A percentile compares a stretch with the other conserved stretches of the same genome.
Conservation (phyloP, 2,797 vertebrate species). For the Allobates femoralis region DNA sequence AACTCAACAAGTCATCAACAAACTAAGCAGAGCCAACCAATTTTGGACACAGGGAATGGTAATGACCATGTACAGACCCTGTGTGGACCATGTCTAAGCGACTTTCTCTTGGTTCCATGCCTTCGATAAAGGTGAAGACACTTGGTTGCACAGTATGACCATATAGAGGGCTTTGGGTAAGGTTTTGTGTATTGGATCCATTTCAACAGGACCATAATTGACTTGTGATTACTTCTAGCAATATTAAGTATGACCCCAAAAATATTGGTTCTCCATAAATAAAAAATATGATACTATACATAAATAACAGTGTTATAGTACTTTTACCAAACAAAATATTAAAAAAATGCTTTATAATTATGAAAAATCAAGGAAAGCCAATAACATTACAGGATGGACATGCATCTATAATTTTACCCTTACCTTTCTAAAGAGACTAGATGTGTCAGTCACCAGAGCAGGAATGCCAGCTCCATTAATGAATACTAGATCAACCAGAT, state of each 20-base stretch:
- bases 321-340: background rate
- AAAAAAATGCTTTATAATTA: background rate
- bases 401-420: slow-evolving; percentile 1
- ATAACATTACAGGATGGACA: background rate
- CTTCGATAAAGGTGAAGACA: background rate
- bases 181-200: background rate
- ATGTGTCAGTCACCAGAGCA: slow-evolving; percentile 16
- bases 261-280: background rate
- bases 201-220: background rate
- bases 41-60: background rate
- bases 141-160: background rate
- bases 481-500: slow-evolving; percentile 44
- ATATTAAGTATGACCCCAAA: background rate
- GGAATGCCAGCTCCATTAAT: slow-evolving; percentile 36
- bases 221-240: background rate
- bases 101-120: background rate
- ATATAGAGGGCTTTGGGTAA: background rate
- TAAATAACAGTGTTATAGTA: background rate
- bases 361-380: background rate
- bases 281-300: background rate
- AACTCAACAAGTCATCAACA: too few relatives aligned
- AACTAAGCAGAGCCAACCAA: too few relatives aligned
- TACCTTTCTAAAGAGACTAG: background rate
- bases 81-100: background rate
- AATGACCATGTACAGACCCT: background rate